These are phyloP conservation scores for Paratrypauchen microcephalus DNA, from an alignment of 2,797 vertebrate species.

Conservation along the genomic window DNA sequence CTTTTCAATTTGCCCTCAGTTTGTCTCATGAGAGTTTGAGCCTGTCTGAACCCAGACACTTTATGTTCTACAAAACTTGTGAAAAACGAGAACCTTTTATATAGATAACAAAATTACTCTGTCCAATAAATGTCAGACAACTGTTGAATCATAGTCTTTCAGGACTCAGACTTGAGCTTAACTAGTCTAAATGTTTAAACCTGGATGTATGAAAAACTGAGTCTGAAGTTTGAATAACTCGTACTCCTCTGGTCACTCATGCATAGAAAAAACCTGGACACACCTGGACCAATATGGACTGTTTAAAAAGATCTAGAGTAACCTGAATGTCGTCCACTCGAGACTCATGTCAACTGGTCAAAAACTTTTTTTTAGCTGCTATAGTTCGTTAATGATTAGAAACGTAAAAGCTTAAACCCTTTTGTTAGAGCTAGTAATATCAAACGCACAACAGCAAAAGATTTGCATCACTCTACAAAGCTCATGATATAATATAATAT, in stretches of 20 bases:
- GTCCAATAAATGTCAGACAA: constrained; percentile 3
- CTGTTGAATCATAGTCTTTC: background rate
- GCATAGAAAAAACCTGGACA: background rate
- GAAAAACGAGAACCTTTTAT: constrained; percentile 7
- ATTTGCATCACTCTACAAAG: background rate
- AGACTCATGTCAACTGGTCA: no score
- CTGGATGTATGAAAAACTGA: background rate
- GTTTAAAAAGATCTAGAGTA: no score
- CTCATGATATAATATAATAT: background rate
- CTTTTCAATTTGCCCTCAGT: constrained; percentile 44
- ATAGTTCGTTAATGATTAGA: no score
- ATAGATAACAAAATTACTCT: constrained; percentile 4
- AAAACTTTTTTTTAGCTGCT: no score
- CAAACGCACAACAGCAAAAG: background rate
- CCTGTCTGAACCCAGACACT: constrained; percentile 1
- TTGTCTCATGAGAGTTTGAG: constrained; percentile 27
- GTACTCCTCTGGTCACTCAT: background rate
- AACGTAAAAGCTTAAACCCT: no score
- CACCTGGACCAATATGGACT: no score
- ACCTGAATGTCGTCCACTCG: no score
- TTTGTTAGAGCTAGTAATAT: background rate
- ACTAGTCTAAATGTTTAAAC: background rate
- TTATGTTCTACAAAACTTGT: constrained; percentile 6
- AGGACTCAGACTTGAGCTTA: background rate
- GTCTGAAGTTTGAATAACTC: background rate